A percentile compares a stretch with the other conserved stretches of the same genome.
These are phyloP conservation scores for Eupithecia abbreviata DNA, from an alignment of 2,888 invertebrate species.

Conservation along the genomic window DNA sequence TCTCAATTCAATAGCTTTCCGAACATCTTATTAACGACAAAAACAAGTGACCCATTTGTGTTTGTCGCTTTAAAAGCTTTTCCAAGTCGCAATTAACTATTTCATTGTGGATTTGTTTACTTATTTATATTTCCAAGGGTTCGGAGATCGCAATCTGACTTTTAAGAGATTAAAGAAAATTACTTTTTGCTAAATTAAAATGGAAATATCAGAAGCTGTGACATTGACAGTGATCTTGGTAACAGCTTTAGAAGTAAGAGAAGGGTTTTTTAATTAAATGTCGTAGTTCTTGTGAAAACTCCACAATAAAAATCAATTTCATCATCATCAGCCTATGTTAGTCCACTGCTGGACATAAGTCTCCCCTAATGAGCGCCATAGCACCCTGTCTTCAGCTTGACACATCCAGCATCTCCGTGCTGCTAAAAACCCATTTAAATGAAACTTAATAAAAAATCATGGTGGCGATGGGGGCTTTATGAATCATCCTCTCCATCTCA, in stretches of 20 bases:
- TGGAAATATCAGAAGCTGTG: slow-evolving; percentile 5
- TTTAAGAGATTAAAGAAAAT: slow-evolving; percentile 5
- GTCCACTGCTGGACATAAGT: no score
- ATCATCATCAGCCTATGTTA: no score
- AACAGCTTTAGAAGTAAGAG: neutral
- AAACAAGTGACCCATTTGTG: slow-evolving; percentile 9
- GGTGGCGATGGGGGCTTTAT: no score
- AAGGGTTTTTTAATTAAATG: neutral
- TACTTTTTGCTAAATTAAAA: slow-evolving; percentile 11
- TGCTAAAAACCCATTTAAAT: no score
- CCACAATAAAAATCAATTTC: no score
- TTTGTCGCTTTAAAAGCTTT: slow-evolving; percentile 14
- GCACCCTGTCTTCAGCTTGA: no score
- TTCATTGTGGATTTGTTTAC: slow-evolving; percentile 10
- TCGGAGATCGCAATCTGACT: neutral
- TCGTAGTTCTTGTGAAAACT: neutral
- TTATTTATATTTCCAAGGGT: slow-evolving; percentile 8
- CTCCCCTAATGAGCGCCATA: no score
- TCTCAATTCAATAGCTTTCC: neutral
- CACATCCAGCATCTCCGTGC: no score
- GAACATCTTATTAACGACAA: slow-evolving; percentile 8
- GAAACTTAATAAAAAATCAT: no score
- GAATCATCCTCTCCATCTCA: no score
- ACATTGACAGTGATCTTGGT: neutral
- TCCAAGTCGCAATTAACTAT: slow-evolving; percentile 14